Conservation (phyloP, 2,797 vertebrate species). For the Bovichtus variegatus region DNA sequence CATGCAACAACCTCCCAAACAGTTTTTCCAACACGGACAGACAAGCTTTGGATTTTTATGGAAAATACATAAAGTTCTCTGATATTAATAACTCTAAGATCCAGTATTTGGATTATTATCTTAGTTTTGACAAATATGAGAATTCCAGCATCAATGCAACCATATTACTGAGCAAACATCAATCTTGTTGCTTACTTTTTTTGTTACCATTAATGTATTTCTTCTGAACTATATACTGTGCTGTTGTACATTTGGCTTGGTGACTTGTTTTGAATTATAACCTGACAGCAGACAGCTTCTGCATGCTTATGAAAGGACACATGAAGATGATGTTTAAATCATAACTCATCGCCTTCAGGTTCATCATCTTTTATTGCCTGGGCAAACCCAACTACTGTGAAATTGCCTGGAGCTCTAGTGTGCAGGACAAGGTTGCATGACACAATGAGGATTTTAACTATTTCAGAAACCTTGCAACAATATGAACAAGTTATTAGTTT, state of each 20-base stretch:
- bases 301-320: conserved; percentile 22
- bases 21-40: conserved; percentile 23
- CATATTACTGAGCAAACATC: background rate
- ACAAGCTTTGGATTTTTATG: conserved; percentile 8
- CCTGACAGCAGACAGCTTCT: conserved; percentile 12
- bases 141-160: background rate
- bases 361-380: conserved; percentile 44
- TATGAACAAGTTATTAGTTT: background rate
- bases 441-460: conserved; percentile 31
- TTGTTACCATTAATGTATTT: background rate
- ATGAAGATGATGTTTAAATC: conserved; percentile 20
- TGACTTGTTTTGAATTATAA: conserved; percentile 37
- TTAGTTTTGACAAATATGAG: background rate
- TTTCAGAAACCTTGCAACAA: background rate
- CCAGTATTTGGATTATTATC: background rate
- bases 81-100: background rate
- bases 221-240: background rate
- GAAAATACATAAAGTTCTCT: conserved; percentile 11
- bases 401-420: conserved; percentile 23
- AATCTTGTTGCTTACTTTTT: background rate
- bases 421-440: conserved; percentile 35
- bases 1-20: conserved; percentile 22
- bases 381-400: conserved; percentile 54
- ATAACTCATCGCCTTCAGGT: conserved; percentile 35
- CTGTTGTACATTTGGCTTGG: conserved; percentile 10